A percentile compares a stretch with the other conserved stretches of the same genome.
Evolutionary conservation across 2,113 vertebrate species (phyloP).

Genomic region (Neomonachus schauinslandi): DNA sequence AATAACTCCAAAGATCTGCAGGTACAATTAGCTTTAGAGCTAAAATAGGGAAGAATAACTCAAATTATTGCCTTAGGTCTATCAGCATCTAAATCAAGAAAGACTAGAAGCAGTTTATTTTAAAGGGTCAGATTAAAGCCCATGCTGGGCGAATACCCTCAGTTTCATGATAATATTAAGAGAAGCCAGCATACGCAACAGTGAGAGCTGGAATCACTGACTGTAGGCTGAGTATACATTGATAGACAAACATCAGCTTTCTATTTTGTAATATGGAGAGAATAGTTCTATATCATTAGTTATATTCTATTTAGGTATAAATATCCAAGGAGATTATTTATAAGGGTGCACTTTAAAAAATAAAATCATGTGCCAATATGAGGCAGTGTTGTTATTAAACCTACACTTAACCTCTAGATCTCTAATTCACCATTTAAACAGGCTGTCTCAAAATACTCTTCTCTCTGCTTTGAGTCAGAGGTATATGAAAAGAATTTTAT

Average conservation of each 20-base stretch:
- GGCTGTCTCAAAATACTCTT: not conserved
- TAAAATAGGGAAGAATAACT: not conserved
- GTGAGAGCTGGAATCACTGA: not conserved
- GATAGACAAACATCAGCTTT: not conserved
- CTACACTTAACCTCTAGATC: not conserved
- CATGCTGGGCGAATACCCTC: not conserved
- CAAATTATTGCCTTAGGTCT: not conserved
- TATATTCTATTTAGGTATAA: not conserved
- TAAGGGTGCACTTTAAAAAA: not conserved
- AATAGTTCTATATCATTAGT: not conserved
- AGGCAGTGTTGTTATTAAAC: not conserved
- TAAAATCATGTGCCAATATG: not conserved
- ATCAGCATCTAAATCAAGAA: not conserved
- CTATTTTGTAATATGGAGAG: not conserved
- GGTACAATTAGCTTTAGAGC: not conserved
- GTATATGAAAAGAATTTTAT: not conserved
- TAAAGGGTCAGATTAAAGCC: not conserved
- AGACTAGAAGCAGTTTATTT: not conserved
- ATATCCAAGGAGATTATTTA: not conserved
- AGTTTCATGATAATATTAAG: not conserved
- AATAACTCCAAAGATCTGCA: not conserved
- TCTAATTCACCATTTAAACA: not conserved
- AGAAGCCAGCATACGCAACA: not conserved
- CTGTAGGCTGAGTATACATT: not conserved
- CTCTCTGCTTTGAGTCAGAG: not conserved